Evolutionary conservation across 2,888 invertebrate species (phyloP), one percentile per base, ranked within the genome.

Genomic region (Lottia scabra): DNA sequence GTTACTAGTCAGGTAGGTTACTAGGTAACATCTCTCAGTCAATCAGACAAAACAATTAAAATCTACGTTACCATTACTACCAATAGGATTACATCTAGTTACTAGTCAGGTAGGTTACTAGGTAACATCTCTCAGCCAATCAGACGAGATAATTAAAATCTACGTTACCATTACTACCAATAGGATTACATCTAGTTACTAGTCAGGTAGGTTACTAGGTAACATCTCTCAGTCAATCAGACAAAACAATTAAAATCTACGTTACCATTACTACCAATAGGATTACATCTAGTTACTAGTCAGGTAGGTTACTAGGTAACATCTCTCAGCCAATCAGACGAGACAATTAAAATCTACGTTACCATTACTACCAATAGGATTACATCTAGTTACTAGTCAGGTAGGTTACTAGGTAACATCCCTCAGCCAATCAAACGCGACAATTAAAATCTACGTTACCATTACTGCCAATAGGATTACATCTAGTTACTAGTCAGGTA

Each of bases 71-170:
- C 88, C 89, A 13, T 78, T 87, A 64, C 81, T 87, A 44, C 83
- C 86, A 43, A 81, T 88, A 43, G 80, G 89, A 63, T 84, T 83
- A 38, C 86, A 87, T 74, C 80, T 88, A 45, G 82, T 86, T 64
- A 85, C 85, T 27, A 87, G 88, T 76, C 85, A 85, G 80, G 88
- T 87, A 75, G 16, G 63, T 45, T 23, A 26, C 46, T 12, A 76
- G 89, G n/a, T 88, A 88, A 76, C 89, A 89, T 78, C 87, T 88
- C 8, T 88, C 88, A 63, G 82, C 86, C 2, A 82, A 84, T 13
- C 89, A 89, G 70, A 81, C 84, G 19, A 87, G 87, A 76, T 88
- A 88, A 73, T 78, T 89, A 19, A 86, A 86, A 77, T 78, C 76
- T 13, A 76, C 83, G 10, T 81, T 89, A 10, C 88, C 89, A 15